Percentiles rank a stretch among this genome's conserved stretches.
These are phyloP conservation scores for Andricus curvator DNA, from an alignment of 2,888 invertebrate genomes.

Conservation along the genomic window DNA sequence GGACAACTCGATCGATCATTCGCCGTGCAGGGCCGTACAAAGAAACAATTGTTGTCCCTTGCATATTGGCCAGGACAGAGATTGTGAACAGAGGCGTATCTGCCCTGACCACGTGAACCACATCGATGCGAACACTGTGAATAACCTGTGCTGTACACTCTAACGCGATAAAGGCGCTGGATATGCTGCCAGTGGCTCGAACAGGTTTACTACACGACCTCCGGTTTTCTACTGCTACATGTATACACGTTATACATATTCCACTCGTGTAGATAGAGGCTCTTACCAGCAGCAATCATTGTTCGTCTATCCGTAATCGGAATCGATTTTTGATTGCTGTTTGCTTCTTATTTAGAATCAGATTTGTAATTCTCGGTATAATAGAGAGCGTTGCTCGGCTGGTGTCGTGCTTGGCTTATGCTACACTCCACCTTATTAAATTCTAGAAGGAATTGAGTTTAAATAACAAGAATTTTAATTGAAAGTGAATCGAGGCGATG, in stretches of 20 bases:
- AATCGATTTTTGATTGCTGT: background rate
- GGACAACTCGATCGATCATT: conserved; percentile 66
- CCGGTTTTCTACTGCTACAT: conserved; percentile 22
- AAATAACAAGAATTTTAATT: background rate
- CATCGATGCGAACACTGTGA: conserved; percentile 27
- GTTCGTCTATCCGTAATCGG: background rate
- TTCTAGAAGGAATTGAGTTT: background rate
- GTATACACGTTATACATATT: conserved; percentile 5
- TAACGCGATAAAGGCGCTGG: conserved; percentile 25
- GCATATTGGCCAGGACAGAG: conserved; percentile 1
- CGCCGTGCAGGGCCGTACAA: conserved; percentile 53
- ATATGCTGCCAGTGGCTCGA: conserved; percentile 33
- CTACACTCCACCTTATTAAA: background rate
- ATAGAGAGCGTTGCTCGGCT: background rate
- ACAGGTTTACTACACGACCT: conserved; percentile 33
- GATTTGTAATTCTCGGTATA: background rate
- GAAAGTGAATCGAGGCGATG: conserved; percentile 16
- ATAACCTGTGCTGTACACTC: conserved; percentile 28
- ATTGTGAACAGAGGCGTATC: conserved; percentile 15
- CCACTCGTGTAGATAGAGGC: conserved; percentile 5
- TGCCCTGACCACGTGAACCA: conserved; percentile 27
- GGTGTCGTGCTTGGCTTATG: background rate
- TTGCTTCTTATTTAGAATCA: background rate
- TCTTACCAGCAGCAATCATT: conserved; percentile 22
- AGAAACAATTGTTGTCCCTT: conserved; percentile 61